Evolutionary conservation across 2,113 vertebrate genomes (phyloP), one percentile per base, ranked within the genome.

Genomic region (Pholis gunnellus): DNA sequence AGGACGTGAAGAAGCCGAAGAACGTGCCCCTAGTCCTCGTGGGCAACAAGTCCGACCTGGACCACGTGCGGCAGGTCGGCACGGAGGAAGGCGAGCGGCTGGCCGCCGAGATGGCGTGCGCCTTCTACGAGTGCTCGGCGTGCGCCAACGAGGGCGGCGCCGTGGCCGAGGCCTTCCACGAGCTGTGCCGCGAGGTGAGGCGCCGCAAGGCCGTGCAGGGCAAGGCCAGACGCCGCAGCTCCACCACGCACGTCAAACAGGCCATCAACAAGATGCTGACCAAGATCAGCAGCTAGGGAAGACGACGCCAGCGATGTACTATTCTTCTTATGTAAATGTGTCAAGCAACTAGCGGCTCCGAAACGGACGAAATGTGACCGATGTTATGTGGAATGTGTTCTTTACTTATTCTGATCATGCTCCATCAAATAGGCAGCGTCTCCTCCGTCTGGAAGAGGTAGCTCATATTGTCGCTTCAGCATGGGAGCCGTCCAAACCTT

Each of bases 211-310:
- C 97, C 79, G 96, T 98, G 22, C 98, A 99, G 93, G 97, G 98
- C 85, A 99, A 99, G 91, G 96, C 97, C 0, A 90, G 98, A 9
- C 95, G 98, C 57, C 94, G 98, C 77, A 99, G 98, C 91, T 99
- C 98, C 59, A 99, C 98, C 87, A 99, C 98, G 0, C 98, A 99
- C 0, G 98, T 99, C 93, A 99, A 99, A 84, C 98, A 99, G 90
- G 98, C 98, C 85, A 98, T 99, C 90, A 99, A 99, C 90, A 99
- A 99, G 95, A 99, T 99, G 98, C 95, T 99, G 29, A 99, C 98
- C 86, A 99, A 99, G 92, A 99, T 99, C 92, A 99, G 98, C 95
- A 99, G 98, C 92, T 99, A 98, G 92, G 90, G 75, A 68, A 40
- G 48, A 75, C 0, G 50, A 56, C 52, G 22, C 17, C 1, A 59